Evolutionary conservation across 2,797 vertebrate species (phyloP).

Genomic region (Lacerta bilineata): DNA sequence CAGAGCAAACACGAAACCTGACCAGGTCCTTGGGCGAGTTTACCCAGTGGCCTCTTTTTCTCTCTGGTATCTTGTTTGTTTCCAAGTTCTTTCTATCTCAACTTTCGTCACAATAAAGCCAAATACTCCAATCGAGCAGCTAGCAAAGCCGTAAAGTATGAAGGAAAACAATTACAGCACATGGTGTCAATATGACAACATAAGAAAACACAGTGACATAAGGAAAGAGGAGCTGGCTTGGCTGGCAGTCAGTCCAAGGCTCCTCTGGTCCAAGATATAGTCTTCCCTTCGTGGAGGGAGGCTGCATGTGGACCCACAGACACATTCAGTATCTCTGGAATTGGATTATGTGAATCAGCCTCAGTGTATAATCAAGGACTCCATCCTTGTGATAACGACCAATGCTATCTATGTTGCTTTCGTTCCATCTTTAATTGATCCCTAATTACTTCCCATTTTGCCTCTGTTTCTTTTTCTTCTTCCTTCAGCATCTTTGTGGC

Average conservation of each 20-base stretch:
- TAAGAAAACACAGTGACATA: background rate
- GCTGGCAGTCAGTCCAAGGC: constrained; percentile 6
- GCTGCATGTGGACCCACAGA: background rate
- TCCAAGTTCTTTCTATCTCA: background rate
- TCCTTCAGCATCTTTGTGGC: background rate
- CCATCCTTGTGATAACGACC: background rate
- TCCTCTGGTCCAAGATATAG: background rate
- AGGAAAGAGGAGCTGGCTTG: background rate
- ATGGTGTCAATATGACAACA: constrained; percentile 2
- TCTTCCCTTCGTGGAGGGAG: too few relatives aligned
- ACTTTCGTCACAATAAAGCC: background rate
- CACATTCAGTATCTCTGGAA: background rate
- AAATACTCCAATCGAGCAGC: background rate
- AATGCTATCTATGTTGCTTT: background rate
- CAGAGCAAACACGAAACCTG: constrained; percentile 14
- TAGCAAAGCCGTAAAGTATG: background rate
- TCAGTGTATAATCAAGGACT: background rate
- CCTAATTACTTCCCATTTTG: background rate
- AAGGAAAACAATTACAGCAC: background rate
- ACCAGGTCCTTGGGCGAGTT: background rate
- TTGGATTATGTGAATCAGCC: background rate
- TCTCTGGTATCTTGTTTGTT: background rate
- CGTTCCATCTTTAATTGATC: background rate
- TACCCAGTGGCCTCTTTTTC: background rate
- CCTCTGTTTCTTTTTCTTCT: background rate